Conservation (phyloP, 2,113 vertebrate genomes). For the Martes martes region DNA sequence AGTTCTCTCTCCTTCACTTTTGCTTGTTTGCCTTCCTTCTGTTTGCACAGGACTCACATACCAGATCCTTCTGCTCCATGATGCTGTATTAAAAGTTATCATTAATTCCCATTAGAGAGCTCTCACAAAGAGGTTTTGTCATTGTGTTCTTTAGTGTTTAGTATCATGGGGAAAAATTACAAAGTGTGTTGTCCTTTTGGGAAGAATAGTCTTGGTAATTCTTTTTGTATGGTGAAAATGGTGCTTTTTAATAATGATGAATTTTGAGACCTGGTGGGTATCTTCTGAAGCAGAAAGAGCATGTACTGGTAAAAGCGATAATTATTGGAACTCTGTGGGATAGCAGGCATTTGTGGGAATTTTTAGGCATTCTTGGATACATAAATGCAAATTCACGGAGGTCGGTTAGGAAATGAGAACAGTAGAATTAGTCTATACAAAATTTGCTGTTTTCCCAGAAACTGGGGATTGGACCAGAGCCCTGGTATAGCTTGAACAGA, state of each 20-base stretch:
- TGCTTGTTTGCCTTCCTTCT: background rate
- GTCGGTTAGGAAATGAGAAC: slow-evolving; percentile 14
- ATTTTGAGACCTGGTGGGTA: background rate
- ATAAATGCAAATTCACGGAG: background rate
- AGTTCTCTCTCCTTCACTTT: background rate
- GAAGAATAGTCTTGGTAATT: background rate
- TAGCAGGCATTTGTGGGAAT: background rate
- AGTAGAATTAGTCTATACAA: slow-evolving; percentile 19
- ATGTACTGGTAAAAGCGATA: background rate
- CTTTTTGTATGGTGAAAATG: background rate
- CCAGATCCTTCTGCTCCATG: background rate
- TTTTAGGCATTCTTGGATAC: slow-evolving; percentile 22
- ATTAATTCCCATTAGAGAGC: background rate
- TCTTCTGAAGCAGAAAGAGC: slow-evolving; percentile 14
- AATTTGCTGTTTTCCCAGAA: slow-evolving; percentile 31
- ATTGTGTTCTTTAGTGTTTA: background rate
- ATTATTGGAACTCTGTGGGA: slow-evolving; percentile 10
- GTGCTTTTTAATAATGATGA: slow-evolving; percentile 19
- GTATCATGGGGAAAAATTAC: background rate
- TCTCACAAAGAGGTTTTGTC: background rate
- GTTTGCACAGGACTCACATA: background rate
- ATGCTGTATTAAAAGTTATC: background rate
- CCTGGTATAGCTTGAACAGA: slow-evolving; percentile 22
- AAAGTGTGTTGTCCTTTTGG: background rate
- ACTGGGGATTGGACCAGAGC: slow-evolving; percentile 1